Conservation (phyloP, 2,113 vertebrate genomes). For the Malurus melanocephalus region DNA sequence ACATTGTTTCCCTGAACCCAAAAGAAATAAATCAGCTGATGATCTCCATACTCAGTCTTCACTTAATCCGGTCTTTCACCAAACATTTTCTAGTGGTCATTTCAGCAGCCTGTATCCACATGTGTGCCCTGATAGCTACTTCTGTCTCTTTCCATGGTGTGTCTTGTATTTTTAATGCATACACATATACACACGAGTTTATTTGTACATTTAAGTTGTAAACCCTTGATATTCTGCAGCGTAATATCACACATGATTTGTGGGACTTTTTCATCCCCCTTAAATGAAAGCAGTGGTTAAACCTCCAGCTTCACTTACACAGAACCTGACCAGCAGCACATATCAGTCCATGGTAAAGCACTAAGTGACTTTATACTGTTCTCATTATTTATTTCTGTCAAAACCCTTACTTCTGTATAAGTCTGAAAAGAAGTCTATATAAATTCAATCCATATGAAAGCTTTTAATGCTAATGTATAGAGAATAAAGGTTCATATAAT, state of each 20-base stretch:
- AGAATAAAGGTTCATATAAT: not conserved
- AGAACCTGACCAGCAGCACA: not conserved
- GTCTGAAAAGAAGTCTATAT: not conserved
- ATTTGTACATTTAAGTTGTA: not conserved
- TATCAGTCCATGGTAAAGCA: not conserved
- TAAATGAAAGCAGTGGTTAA: not conserved
- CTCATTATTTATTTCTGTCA: not conserved
- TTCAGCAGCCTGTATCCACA: not conserved
- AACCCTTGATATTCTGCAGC: not conserved
- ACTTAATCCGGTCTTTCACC: not conserved
- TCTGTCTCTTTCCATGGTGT: not conserved
- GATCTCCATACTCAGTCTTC: not conserved
- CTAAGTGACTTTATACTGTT: not conserved
- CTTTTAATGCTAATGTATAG: not conserved
- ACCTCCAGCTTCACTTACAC: not conserved
- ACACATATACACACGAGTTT: not conserved
- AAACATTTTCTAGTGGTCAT: not conserved
- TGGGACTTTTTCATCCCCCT: not conserved
- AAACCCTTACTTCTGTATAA: not conserved
- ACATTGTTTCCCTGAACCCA: not conserved
- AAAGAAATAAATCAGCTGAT: not conserved
- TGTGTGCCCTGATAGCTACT: accelerated
- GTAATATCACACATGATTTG: not conserved
- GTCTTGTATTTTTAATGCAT: not conserved
- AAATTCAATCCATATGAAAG: not conserved